Percentiles rank a stretch among this genome's conserved stretches.
phyloP scores from a whole-genome alignment of 2,797 vertebrate species.

The Cynopterus sphinx region DNA sequence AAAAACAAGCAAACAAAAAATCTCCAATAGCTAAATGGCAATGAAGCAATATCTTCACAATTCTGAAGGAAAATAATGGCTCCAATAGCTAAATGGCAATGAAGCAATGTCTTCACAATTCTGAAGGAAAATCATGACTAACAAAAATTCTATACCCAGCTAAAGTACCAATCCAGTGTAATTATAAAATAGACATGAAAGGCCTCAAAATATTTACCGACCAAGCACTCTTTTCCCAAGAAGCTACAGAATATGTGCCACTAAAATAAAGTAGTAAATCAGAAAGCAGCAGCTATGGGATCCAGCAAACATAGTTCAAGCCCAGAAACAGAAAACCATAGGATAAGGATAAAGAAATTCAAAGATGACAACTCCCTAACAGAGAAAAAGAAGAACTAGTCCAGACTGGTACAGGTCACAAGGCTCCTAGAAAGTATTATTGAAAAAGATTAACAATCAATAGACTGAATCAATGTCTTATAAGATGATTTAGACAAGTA shows the following conservation, averaged over 20 bases:
- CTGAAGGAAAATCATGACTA: background rate
- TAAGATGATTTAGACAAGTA: background rate
- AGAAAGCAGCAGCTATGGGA: background rate
- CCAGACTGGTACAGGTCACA: background rate
- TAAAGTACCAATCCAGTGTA: background rate
- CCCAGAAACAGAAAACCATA: background rate
- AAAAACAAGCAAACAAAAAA: background rate
- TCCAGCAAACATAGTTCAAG: background rate
- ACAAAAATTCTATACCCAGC: constrained; percentile 11
- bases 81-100: background rate
- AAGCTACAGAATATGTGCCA: background rate
- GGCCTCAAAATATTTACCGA: background rate
- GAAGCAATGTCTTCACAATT: background rate
- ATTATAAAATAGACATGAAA: background rate
- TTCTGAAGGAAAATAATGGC: background rate
- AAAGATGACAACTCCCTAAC: background rate
- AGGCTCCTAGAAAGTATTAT: background rate
- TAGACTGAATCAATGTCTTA: background rate
- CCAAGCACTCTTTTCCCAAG: background rate
- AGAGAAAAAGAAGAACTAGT: background rate
- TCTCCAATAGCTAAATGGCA: background rate
- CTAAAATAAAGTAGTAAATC: background rate
- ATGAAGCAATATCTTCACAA: background rate
- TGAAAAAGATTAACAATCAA: constrained; percentile 1
- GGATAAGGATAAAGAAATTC: background rate